phyloP scores from a whole-genome alignment of 2,888 invertebrate species.

The Halocaridina rubra region DNA sequence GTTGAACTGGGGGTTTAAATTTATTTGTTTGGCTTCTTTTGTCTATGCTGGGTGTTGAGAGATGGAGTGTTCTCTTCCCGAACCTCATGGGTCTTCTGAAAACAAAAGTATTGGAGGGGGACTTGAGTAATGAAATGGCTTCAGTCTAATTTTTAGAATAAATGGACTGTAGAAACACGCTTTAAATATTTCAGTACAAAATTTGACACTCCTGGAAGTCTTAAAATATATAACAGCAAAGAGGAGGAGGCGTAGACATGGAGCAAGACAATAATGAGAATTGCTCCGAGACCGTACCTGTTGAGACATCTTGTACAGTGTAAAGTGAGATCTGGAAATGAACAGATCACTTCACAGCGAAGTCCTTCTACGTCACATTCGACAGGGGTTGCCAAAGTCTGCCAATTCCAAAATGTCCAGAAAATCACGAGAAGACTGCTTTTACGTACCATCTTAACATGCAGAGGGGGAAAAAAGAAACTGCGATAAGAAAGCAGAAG shows the following conservation, averaged over 20 bases:
- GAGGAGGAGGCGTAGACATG: no score
- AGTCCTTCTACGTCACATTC: slow-evolving; percentile 45
- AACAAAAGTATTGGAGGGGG: no score
- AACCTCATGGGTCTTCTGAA: slow-evolving; percentile 51
- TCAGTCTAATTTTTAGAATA: no score
- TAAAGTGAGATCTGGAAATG: slow-evolving; percentile 36
- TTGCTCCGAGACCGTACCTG: no score
- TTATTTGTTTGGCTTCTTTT: not conserved
- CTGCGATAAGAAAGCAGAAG: not conserved
- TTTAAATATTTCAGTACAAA: no score
- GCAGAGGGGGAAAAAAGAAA: not conserved
- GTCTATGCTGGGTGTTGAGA: no score
- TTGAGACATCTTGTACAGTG: slow-evolving; percentile 36
- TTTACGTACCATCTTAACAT: not conserved
- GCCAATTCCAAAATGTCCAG: not conserved
- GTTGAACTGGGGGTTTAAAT: no score
- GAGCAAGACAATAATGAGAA: no score
- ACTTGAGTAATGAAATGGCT: no score
- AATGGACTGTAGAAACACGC: no score
- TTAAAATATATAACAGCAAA: no score
- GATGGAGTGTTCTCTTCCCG: slow-evolving; percentile 41
- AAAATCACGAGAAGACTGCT: not conserved
- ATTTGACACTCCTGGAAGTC: no score
- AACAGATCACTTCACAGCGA: slow-evolving; percentile 50
- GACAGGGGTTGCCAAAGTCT: not conserved